Conservation (phyloP, 2,888 invertebrate species). For the Leptopterna dolabrata region DNA sequence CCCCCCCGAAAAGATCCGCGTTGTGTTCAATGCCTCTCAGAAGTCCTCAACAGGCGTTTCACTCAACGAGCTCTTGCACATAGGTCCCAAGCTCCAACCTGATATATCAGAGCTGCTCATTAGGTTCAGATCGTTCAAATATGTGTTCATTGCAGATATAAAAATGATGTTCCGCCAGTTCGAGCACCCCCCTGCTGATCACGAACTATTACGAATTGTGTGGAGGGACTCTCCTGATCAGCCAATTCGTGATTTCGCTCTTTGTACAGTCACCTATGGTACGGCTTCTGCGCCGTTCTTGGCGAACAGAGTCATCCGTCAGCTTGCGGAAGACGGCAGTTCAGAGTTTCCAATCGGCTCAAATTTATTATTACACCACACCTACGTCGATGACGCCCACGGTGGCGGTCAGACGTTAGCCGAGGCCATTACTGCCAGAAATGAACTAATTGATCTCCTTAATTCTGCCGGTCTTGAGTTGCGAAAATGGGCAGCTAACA, state of each 20-base stretch:
- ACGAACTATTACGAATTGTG: slow-evolving; percentile 61
- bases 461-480: not conserved
- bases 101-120: slow-evolving; percentile 1
- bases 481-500: slow-evolving; percentile 19
- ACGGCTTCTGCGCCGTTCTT: slow-evolving; percentile 61
- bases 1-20: slow-evolving; percentile 23
- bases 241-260: slow-evolving; percentile 58
- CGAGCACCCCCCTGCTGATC: slow-evolving; percentile 43
- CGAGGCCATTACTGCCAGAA: not conserved
- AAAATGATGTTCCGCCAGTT: slow-evolving; percentile 57
- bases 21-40: slow-evolving; percentile 38
- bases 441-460: not conserved
- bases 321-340: slow-evolving; percentile 58
- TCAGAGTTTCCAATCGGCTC: slow-evolving; percentile 58
- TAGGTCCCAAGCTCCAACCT: not conserved
- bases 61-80: not conserved
- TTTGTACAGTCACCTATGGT: slow-evolving; percentile 62
- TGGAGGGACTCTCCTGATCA: slow-evolving; percentile 60
- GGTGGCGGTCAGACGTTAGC: not conserved
- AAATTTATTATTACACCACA: slow-evolving; percentile 50
- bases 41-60: not conserved
- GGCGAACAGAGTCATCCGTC: slow-evolving; percentile 59
- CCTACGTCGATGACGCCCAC: slow-evolving; percentile 63
- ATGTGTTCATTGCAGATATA: slow-evolving; percentile 40
- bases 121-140: slow-evolving; percentile 44